Evolutionary conservation across 2,888 invertebrate species (phyloP).

Genomic region (Nyleta sp.): DNA sequence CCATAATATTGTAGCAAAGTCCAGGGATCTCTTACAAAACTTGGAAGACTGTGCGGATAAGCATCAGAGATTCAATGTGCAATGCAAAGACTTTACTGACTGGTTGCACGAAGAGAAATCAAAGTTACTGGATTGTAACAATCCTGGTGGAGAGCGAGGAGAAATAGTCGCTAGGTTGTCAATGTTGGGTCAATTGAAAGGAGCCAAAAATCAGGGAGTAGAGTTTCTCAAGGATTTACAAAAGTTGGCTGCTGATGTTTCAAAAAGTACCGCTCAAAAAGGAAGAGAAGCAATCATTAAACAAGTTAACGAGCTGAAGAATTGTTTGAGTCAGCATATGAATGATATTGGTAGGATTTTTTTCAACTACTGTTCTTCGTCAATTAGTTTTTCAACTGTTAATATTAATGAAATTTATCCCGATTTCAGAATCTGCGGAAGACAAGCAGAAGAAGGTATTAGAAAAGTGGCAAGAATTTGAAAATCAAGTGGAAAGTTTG

Average conservation of each 20-base stretch:
- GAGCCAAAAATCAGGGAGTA: conserved; percentile 86
- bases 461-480: conserved; percentile 94
- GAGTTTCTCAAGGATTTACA: conserved; percentile 88
- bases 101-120: conserved; percentile 93
- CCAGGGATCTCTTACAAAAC: conserved; percentile 92
- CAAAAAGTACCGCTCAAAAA: conserved; percentile 91
- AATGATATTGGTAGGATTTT: conserved; percentile 84
- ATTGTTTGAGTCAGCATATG: conserved; percentile 87
- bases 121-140: conserved; percentile 91
- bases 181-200: conserved; percentile 86
- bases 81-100: conserved; percentile 90
- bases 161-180: conserved; percentile 90
- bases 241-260: conserved; percentile 86
- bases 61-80: conserved; percentile 91
- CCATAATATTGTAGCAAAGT: conserved; percentile 93
- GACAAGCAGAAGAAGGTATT: conserved; percentile 89
- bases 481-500: conserved; percentile 90
- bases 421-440: conserved; percentile 85
- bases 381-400: background rate
- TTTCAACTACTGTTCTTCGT: conserved; percentile 1
- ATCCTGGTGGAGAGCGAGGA: conserved; percentile 92
- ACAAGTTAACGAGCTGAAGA: conserved; percentile 88
- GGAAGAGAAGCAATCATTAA: conserved; percentile 89
- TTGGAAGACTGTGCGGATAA: conserved; percentile 93
- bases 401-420: conserved; percentile 1